A percentile compares a stretch with the other conserved stretches of the same genome.
phyloP scores from a whole-genome alignment of 2,888 invertebrate species.

The Scotopteryx bipunctaria region DNA sequence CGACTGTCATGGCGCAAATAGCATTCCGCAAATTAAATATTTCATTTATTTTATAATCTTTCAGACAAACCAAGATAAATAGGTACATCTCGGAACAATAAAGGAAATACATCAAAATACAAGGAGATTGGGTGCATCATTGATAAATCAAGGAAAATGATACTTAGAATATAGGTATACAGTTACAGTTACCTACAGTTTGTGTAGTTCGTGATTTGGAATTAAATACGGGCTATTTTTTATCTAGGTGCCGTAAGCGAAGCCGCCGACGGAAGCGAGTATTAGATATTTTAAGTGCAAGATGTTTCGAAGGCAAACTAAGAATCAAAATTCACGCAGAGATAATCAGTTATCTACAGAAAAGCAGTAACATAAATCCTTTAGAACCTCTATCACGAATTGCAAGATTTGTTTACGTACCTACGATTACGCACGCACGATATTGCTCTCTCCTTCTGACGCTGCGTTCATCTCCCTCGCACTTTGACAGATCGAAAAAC shows the following conservation, averaged over 20 bases:
- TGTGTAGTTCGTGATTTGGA: no score
- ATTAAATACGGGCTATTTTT: no score
- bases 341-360: conserved; percentile 7
- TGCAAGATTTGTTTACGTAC: conserved; percentile 53
- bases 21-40: conserved; percentile 22
- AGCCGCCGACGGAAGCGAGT: no score
- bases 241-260: no score
- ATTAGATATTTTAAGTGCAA: background rate
- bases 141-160: no score
- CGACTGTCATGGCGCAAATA: conserved; percentile 12
- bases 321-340: background rate
- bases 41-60: no score
- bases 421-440: conserved; percentile 51
- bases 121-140: no score
- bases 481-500: conserved; percentile 70
- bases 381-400: conserved; percentile 19
- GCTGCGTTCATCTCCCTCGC: conserved; percentile 60
- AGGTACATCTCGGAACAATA: no score
- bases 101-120: no score
- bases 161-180: no score
- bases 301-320: background rate
- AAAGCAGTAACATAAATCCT: conserved; percentile 8
- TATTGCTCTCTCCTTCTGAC: conserved; percentile 49
- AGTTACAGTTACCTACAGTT: no score
- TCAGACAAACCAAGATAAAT: no score